phyloP scores from a whole-genome alignment of 1,140 invertebrate genomes.

The Parapsyche elsis region DNA sequence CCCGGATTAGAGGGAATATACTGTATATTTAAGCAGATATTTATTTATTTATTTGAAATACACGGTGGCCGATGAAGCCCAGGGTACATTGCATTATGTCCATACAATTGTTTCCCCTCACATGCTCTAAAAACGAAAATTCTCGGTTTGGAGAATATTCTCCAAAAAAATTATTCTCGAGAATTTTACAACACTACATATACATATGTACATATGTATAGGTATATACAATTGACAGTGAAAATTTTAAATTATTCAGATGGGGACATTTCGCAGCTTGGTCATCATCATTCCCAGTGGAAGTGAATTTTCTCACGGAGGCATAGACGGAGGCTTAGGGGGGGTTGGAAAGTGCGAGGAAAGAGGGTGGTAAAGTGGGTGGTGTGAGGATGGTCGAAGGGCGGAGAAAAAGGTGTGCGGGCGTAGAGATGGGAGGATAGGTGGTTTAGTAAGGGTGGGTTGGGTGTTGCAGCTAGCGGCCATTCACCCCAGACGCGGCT shows the following conservation, averaged over 20 bases:
- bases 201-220: not conserved
- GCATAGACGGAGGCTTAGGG: not conserved
- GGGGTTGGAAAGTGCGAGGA: not conserved
- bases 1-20: too few relatives aligned
- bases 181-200: too few relatives aligned
- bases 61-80: too few relatives aligned
- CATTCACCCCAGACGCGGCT: constrained; percentile 56
- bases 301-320: not conserved
- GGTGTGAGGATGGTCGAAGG: not conserved
- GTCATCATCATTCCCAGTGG: not conserved
- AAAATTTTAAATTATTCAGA: not conserved
- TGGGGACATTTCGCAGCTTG: not conserved
- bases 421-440: constrained; percentile 19
- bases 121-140: too few relatives aligned
- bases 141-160: too few relatives aligned
- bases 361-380: not conserved
- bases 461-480: constrained; percentile 51
- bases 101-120: too few relatives aligned
- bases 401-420: constrained; percentile 33
- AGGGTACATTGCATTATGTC: too few relatives aligned
- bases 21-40: too few relatives aligned
- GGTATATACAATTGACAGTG: not conserved
- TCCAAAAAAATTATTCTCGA: too few relatives aligned
- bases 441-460: constrained; percentile 3
- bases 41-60: too few relatives aligned